Evolutionary conservation across 2,888 invertebrate genomes (phyloP), one percentile per base, ranked within the genome.

Genomic region (Fissipunctia ypsillon): DNA sequence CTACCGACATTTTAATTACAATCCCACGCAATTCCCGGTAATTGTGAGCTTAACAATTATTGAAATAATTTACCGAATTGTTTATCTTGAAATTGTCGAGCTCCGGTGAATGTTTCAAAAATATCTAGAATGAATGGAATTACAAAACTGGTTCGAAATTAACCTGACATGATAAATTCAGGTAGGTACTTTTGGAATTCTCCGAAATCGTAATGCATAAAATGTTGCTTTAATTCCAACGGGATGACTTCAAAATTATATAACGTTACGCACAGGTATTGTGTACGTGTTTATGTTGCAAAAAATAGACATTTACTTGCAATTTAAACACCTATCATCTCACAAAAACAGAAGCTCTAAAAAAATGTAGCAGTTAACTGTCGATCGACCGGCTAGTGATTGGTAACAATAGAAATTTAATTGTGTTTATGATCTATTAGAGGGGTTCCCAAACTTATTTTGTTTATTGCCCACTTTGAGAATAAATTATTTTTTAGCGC

Each of bases 1-100:
- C 25, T 41, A 31, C 63, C 1, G 59, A 73, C 52, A 64, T 79
- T 59, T 64, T 41, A 72, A 73, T 64, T 59, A 52, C 9, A 31
- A 35, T 45, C 31, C 38, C 19, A n/a, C 38, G 57, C 63, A 25
- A 45, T 72, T 59, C 38, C 14, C 41, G n/a, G 41, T 77, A 52
- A 79, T 41, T 52, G 57, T 35, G 38, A 52, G 57, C 10, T 22
- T 52, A 57, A 9, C 14, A 31, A 59, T 64, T n/a, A 45, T 64
- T 52, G 14, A 35, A 43, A 56, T 52, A 45, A 25, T 52, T 38
- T n/a, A 9, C 16, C 22, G 9, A 45, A 38, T 52, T 50, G 22
- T 57, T 38, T 38, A 9, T 22, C n/a, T 50, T 28, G 1, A 63
- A 57, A 70, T 63, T 19, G 19, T 43, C 22, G 25, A 78, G 35